Evolutionary conservation across 2,797 vertebrate genomes (phyloP).

Genomic region (Lates japonicus): DNA sequence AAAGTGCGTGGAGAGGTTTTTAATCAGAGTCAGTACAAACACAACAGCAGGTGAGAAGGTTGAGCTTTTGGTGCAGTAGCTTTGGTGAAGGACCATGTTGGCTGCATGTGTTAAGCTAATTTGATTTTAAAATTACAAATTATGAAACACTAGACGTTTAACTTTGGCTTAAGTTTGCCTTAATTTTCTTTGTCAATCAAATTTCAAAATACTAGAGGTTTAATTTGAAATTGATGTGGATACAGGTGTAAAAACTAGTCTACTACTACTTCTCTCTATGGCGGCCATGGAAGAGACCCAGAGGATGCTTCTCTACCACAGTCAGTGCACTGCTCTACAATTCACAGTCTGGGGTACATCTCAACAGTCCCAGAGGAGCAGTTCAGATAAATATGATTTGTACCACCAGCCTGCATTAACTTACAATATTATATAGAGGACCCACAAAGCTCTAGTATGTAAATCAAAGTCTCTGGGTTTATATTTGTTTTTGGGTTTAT

Average conservation of each 20-base stretch:
- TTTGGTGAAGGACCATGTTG: not conserved
- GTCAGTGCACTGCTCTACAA: not conserved
- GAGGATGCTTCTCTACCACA: slow-evolving; percentile 21
- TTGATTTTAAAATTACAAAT: not conserved
- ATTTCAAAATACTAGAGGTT: slow-evolving; percentile 5
- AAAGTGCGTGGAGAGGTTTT: not conserved
- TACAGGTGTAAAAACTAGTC: not conserved
- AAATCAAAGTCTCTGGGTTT: slow-evolving; percentile 22
- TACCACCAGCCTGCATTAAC: slow-evolving; percentile 10
- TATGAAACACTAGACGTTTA: not conserved
- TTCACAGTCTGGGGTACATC: not conserved
- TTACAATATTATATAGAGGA: slow-evolving; percentile 13
- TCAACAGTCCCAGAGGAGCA: slow-evolving; percentile 16
- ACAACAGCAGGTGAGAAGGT: slow-evolving; percentile 1
- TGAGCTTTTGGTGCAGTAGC: not conserved
- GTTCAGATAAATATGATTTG: slow-evolving; percentile 33
- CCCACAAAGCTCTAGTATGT: slow-evolving; percentile 27
- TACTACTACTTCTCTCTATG: not conserved
- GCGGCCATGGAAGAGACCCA: slow-evolving; percentile 3
- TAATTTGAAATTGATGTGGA: slow-evolving; percentile 22
- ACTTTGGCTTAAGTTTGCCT: not conserved
- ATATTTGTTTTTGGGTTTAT: slow-evolving; percentile 14
- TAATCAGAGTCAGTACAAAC: slow-evolving; percentile 22
- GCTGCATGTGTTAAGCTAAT: no score
- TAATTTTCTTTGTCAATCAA: slow-evolving; percentile 29